Evolutionary conservation across 2,797 vertebrate genomes (phyloP), one percentile per base, ranked within the genome.

Genomic region (Cichlasoma orientale): DNA sequence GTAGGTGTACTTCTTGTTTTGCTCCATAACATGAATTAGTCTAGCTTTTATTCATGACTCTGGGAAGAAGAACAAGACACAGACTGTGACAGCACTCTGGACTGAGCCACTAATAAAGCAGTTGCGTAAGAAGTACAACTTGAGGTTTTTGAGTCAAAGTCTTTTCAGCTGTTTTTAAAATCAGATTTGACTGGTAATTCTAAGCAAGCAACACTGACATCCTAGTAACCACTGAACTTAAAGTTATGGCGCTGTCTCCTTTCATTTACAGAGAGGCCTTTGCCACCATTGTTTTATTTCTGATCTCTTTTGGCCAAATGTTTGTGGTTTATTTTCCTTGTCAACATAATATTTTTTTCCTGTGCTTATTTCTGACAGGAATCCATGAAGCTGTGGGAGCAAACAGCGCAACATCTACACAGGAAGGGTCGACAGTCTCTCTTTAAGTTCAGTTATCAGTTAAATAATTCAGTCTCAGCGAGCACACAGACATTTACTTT

Each of bases 401-500:
- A 27, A n/a, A 52, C 18, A 2, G 16, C 11, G 25, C 56, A 14
- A 13, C 19, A 53, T 52, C 16, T 58, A 18, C 2, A 11, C 21
- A 44, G 13, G 21, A 72, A 18, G n/a, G 14, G 31, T 53, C 23
- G 6, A 41, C 36, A 56, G 36, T 47, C 29, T 27, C 23, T 36
- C 6, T 50, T 44, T 44, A 25, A 50, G 71, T 56, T 53, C 38
- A 50, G 53, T 70, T 29, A 33, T 55, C 72, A 58, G 75, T 27
- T 12, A 12, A 82, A 73, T 55, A 31, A 66, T 63, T 44, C 25
- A 29, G 57, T 33, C 5, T 7, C 68, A 47, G 29, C 4, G 6
- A 33, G 33, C 7, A 2, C 1, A 52, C 41, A 75, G 54, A 72
- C 79, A n/a, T 74, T 77, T 59, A 74, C 75, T 56, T 78, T 70